Percentiles rank a stretch among this genome's conserved stretches.
Evolutionary conservation across 2,797 vertebrate species (phyloP).

Genomic region (Selene dorsalis): DNA sequence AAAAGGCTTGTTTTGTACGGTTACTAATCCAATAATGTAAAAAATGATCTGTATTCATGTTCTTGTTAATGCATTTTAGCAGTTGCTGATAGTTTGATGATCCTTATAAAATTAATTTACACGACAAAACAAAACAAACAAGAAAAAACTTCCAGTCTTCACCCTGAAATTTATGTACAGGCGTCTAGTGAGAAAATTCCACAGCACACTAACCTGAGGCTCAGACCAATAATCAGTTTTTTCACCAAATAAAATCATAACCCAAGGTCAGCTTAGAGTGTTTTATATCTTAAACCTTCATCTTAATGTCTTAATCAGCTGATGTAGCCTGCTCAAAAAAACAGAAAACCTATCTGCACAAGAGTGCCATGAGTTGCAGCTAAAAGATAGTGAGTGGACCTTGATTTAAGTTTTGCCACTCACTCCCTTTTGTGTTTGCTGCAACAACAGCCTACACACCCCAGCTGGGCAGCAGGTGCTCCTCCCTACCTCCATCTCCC

Average conservation of each 20-base stretch:
- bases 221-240: neutral
- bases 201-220: too few species aligned
- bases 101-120: neutral
- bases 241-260: neutral
- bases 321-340: neutral
- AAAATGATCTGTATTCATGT: neutral
- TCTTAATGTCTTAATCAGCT: neutral
- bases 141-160: neutral
- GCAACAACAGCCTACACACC: neutral
- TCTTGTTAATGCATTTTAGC: too few species aligned
- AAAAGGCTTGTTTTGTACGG: neutral
- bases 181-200: neutral
- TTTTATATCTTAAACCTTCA: neutral
- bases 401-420: neutral
- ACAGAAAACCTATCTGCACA: neutral
- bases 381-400: neutral
- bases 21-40: neutral
- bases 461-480: neutral
- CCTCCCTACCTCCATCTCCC: conserved; percentile 77
- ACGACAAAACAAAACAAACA: too few species aligned
- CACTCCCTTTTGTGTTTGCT: neutral
- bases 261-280: neutral
- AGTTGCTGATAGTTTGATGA: neutral
- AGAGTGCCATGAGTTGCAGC: neutral
- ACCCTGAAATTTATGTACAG: neutral